Evolutionary conservation across 2,113 vertebrate genomes (phyloP).

Genomic region (Myrmophylax atrothorax): DNA sequence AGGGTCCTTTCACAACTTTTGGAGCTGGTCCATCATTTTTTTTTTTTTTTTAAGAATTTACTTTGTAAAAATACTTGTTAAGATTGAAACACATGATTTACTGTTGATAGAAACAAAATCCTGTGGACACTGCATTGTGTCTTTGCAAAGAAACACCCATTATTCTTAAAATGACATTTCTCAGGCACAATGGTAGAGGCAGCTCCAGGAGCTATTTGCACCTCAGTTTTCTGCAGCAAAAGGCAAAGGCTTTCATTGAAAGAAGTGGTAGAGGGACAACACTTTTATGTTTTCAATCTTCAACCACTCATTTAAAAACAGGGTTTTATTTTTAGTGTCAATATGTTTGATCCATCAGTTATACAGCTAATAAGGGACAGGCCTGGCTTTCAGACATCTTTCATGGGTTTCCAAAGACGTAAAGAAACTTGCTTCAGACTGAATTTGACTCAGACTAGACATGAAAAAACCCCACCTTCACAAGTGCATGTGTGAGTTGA

Average conservation of each 20-base stretch:
- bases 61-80: slow-evolving; percentile 21
- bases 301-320: neutral
- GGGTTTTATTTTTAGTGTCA: neutral
- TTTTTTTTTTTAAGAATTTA: neutral
- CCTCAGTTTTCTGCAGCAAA: neutral
- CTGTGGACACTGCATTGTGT: neutral
- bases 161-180: neutral
- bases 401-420: slow-evolving; percentile 19
- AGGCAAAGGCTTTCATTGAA: neutral
- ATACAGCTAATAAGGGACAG: neutral
- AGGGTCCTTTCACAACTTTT: slow-evolving; percentile 49
- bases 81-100: slow-evolving; percentile 2
- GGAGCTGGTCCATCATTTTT: slow-evolving; percentile 21
- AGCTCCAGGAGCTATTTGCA: neutral
- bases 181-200: neutral
- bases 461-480: neutral
- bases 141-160: neutral
- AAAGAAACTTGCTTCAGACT: neutral
- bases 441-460: neutral
- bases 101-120: neutral
- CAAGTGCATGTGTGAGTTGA: neutral
- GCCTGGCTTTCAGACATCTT: neutral
- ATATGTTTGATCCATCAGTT: neutral
- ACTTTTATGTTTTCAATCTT: neutral
- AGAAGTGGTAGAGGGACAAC: neutral